Evolutionary conservation across 2,888 invertebrate species (phyloP).

Genomic region (Helobdella robusta): DNA sequence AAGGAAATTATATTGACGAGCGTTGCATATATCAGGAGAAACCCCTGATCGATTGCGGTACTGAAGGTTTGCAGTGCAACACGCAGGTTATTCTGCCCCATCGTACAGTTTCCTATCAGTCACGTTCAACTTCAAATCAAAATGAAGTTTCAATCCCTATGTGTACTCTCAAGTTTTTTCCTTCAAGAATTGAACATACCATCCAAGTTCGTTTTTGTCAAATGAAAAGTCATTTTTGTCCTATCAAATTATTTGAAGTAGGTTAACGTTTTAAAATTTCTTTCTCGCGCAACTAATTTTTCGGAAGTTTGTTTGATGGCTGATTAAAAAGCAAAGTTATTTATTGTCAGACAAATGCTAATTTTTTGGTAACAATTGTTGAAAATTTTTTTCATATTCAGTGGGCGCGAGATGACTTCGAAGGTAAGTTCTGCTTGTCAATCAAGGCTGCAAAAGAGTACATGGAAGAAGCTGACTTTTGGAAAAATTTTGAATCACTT

Average conservation of each 20-base stretch:
- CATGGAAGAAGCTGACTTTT: constrained; percentile 58
- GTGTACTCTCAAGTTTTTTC: constrained; percentile 96
- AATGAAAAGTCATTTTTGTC: too few species aligned
- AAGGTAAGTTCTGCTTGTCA: constrained; percentile 79
- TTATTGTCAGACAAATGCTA: too few species aligned
- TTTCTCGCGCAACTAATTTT: too few species aligned
- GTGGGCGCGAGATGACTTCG: constrained; percentile 59
- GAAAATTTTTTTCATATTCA: too few species aligned
- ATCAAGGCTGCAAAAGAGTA: constrained; percentile 56
- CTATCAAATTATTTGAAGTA: too few species aligned
- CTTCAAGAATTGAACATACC: constrained; percentile 82
- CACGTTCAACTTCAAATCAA: constrained; percentile 93
- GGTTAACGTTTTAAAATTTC: too few species aligned
- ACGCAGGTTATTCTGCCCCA: constrained; percentile 85
- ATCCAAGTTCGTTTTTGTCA: constrained; percentile 50
- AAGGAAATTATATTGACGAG: constrained; percentile 84
- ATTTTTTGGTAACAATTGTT: too few species aligned
- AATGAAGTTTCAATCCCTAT: constrained; percentile 97
- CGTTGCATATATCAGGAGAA: constrained; percentile 93
- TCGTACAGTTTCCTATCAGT: constrained; percentile 83
- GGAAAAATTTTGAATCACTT: constrained; percentile 72
- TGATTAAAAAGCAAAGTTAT: too few species aligned
- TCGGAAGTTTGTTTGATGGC: too few species aligned
- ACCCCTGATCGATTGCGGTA: constrained; percentile 91
- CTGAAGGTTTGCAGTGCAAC: constrained; percentile 92